Percentiles rank a stretch among this genome's conserved stretches.
phyloP scores from a whole-genome alignment of 2,797 vertebrate species.

The Pseudocheirus occidentalis region DNA sequence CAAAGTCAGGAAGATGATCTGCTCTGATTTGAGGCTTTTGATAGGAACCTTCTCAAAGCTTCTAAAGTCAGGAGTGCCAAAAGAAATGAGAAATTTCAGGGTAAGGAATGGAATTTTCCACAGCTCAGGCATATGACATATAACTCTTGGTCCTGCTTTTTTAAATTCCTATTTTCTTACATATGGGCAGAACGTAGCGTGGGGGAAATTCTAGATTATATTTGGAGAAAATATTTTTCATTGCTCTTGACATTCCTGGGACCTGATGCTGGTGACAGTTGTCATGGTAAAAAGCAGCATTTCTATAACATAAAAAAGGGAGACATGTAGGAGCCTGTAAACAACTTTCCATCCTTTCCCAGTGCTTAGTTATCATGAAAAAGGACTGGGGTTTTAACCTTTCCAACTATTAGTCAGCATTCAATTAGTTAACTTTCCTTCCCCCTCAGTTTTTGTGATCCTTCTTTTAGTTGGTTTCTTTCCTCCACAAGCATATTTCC shows the following conservation, averaged over 20 bases:
- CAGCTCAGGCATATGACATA: not conserved
- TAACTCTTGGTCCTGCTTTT: not conserved
- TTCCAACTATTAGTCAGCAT: conserved; percentile 37
- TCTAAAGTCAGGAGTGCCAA: not conserved
- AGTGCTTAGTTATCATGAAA: conserved; percentile 2
- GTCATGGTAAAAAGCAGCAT: conserved; percentile 49
- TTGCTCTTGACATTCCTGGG: not conserved
- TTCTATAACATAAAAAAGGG: not conserved
- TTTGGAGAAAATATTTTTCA: conserved; percentile 9
- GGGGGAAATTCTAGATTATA: conserved; percentile 1
- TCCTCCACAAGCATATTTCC: conserved; percentile 2
- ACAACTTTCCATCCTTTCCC: not conserved
- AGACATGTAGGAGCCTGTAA: not conserved
- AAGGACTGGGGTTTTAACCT: not conserved
- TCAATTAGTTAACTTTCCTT: conserved; percentile 17
- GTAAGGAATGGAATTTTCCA: conserved; percentile 16
- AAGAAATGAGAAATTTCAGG: not conserved
- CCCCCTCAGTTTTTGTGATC: not conserved
- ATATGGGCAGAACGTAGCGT: not conserved
- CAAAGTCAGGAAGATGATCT: not conserved
- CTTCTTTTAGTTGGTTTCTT: not conserved
- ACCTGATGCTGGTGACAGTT: conserved; percentile 8
- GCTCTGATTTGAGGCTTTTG: not conserved
- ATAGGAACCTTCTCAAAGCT: not conserved
- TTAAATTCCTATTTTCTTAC: not conserved